Base-by-base conservation (phyloP, 1,140 invertebrate species). In the Drosophila fuyamai region DNA sequence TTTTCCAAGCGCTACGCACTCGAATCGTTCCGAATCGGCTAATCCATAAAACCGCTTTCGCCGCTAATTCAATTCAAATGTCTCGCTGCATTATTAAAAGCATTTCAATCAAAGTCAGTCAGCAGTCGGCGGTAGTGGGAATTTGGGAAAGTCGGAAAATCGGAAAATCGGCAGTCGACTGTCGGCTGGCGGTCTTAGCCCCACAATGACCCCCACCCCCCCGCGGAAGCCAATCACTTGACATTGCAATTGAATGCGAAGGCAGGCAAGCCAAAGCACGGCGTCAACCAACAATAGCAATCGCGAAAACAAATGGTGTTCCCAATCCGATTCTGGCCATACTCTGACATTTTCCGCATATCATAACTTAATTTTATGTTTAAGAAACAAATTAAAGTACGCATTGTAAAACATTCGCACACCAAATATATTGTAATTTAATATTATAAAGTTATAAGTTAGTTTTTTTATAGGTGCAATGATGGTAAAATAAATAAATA, bases 31-130 rank as follows among this genome's bases (percentile, higher is more conserved):
- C 43, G n/a, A 29, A 36, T 8, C 27, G 14, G 14, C 44, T 75
- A 65, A 75, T 57, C 71, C 72, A 65, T 75, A 56, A 75, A 50
- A 55, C 43, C 51, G 36, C 59, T 74, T 56, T 76, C 50, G 27
- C 56, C 50, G 54, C 66, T 84, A 85, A 84, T 84, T 84, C 66
- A 73, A 84, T 85, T 84, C 77, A 54, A 85, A 81, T 81, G 81
- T 85, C 59, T 76, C 57, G 55, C 57, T 84, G 77, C 77, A 84
- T 84, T 84, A 85, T 84, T 84, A 68, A 84, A 80, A 73, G 51
- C 79, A 73, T 61, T 81, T 81, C 79, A 66, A 81, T 81, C 79
- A 76, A 80, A 85, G 57, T 84, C 72, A 41, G 55, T 70, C 36
- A 27, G 40, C 61, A 58, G 36, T 54, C 62, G 10, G 10, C 47